Evolutionary conservation across 2,113 vertebrate species (phyloP), one percentile per base, ranked within the genome.

Genomic region (Hippocampus zosterae): DNA sequence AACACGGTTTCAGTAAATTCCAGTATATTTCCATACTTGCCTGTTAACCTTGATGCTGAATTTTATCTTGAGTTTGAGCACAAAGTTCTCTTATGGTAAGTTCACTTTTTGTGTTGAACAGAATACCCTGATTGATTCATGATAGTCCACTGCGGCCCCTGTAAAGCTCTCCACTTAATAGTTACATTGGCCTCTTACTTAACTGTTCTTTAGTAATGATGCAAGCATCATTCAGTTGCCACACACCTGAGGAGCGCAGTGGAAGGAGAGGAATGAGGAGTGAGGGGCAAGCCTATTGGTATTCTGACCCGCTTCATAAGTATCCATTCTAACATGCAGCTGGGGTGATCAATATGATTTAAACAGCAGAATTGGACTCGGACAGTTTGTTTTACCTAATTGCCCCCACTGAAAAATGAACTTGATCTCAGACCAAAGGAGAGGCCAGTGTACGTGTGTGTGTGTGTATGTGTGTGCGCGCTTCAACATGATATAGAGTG

Each of bases 331-430:
- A 91, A 84, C 88, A 84, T 88, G 74, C 85, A 82, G 90, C 87
- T 69, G 13, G 40, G 70, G 84, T 90, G 88, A 92, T 93, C 90
- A 88, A 92, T 92, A 90, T 88, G 81, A 85, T 92, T 92, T 91
- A 89, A 88, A 88, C 84, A 86, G 88, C 88, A 86, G 85, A 90
- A 87, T 71, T 88, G 81, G 83, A 88, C 90, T 87, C 72, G 71
- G 84, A 88, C 79, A 90, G 88, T 91, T 91, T 86, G 88, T 89
- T 92, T 92, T 91, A 92, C 88, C 86, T 91, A 92, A 93, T 92
- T 91, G 90, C 86, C 83, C 80, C 80, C 71, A 83, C 84, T 92
- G 90, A 92, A 90, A 91, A 92, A 93, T 92, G 89, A 92, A 86
- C 85, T 91, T 77, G 67, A 79, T 84, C 76, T 81, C 74, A 57